phyloP scores from a whole-genome alignment of 1,140 invertebrate genomes.

The Cotesia chilonis region DNA sequence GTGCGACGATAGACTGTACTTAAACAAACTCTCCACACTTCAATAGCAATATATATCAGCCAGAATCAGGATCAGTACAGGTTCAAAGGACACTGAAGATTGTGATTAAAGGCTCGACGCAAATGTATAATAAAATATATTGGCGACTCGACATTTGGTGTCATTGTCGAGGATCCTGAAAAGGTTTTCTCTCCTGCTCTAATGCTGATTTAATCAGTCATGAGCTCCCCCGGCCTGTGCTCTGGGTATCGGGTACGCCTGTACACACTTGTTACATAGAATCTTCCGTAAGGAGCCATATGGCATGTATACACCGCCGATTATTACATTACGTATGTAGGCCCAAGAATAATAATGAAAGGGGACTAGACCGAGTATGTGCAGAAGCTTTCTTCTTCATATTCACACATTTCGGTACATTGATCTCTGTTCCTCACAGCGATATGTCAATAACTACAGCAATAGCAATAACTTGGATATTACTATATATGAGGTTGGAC shows the following conservation, averaged over 20 bases:
- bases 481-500: background rate
- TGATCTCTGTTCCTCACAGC: background rate
- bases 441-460: background rate
- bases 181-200: constrained; percentile 43
- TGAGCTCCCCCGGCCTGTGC: constrained; percentile 33
- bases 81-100: no score
- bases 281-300: constrained; percentile 52
- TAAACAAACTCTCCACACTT: no score
- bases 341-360: constrained; percentile 58
- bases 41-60: no score
- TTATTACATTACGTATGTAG: constrained; percentile 65
- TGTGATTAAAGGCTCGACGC: no score
- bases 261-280: constrained; percentile 41
- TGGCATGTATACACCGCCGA: constrained; percentile 62
- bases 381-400: constrained; percentile 7
- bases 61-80: no score
- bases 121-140: no score
- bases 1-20: no score
- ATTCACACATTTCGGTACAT: background rate
- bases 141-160: constrained; percentile 57
- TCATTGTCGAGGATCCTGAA: constrained; percentile 47
- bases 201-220: constrained; percentile 63
- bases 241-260: constrained; percentile 18
- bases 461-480: background rate
- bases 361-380: constrained; percentile 39